Conservation (phyloP, 2,797 vertebrate genomes). For the Acrossocheilus wenchowensis region DNA sequence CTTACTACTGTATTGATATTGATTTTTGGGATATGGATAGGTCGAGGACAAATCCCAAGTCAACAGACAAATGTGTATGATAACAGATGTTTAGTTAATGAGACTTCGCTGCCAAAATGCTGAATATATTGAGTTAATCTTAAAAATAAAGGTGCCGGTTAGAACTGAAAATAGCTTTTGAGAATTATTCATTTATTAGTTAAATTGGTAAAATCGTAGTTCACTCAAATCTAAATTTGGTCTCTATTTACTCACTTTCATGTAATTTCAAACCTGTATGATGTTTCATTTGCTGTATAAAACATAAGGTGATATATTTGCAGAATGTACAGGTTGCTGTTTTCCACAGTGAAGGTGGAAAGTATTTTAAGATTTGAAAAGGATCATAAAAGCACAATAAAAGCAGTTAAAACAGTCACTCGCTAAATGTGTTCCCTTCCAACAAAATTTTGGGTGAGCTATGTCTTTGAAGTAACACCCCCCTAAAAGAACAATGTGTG, state of each 20-base stretch:
- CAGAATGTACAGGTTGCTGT: not conserved
- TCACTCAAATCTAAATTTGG: not conserved
- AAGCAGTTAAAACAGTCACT: not conserved
- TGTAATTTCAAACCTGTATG: not conserved
- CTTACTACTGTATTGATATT: constrained; percentile 45
- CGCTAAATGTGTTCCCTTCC: not conserved
- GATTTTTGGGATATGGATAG: constrained; percentile 37
- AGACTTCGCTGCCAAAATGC: not conserved
- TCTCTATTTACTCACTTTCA: not conserved
- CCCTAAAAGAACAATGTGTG: no score
- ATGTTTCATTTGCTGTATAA: not conserved
- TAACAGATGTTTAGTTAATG: constrained; percentile 45
- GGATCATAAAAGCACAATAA: not conserved
- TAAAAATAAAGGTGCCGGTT: not conserved
- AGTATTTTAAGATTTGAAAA: not conserved
- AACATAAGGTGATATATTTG: not conserved
- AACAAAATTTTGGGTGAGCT: no score
- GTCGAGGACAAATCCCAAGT: constrained; percentile 37
- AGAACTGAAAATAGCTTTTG: not conserved
- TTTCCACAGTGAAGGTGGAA: no score
- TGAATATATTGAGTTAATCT: not conserved
- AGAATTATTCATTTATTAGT: not conserved
- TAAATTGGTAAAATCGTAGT: not conserved
- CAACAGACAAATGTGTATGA: constrained; percentile 36
- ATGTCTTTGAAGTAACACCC: no score